These are phyloP conservation scores for Morinoia aosen DNA, from an alignment of 2,888 invertebrate genomes.

Conservation along the genomic window DNA sequence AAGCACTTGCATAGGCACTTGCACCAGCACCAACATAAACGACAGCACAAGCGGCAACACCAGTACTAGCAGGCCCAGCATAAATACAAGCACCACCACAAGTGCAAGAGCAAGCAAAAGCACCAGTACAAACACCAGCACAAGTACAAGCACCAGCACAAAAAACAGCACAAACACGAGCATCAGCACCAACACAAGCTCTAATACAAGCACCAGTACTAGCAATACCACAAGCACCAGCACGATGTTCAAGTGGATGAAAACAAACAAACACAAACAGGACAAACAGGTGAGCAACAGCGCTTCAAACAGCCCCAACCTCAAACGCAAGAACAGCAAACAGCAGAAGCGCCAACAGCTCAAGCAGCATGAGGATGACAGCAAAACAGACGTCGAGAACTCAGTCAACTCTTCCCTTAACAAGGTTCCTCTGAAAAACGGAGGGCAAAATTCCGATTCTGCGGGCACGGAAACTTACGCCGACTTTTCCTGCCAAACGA, in stretches of 20 bases:
- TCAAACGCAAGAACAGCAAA: conserved; percentile 43
- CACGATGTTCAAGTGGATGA: conserved; percentile 47
- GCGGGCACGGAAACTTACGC: background rate
- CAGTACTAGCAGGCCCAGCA: background rate
- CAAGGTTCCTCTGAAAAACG: background rate
- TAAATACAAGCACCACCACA: no score
- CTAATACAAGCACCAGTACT: background rate
- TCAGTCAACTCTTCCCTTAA: background rate
- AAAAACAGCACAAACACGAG: background rate
- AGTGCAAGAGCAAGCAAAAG: background rate
- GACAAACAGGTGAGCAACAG: conserved; percentile 40
- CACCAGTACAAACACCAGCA: background rate
- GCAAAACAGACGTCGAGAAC: background rate
- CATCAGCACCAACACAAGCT: background rate
- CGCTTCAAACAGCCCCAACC: conserved; percentile 28
- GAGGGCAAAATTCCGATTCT: background rate
- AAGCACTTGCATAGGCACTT: no score
- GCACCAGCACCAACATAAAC: conserved; percentile 6
- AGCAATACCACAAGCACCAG: background rate
- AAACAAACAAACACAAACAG: conserved; percentile 35
- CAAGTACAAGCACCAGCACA: background rate
- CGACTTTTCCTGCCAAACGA: background rate
- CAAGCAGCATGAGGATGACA: background rate
- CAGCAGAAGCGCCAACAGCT: background rate
- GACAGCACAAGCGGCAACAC: background rate